Percentiles rank a stretch among this genome's conserved stretches.
These are phyloP conservation scores for Drosophila ohnishii DNA, from an alignment of 1,140 invertebrate species.

Conservation along the genomic window DNA sequence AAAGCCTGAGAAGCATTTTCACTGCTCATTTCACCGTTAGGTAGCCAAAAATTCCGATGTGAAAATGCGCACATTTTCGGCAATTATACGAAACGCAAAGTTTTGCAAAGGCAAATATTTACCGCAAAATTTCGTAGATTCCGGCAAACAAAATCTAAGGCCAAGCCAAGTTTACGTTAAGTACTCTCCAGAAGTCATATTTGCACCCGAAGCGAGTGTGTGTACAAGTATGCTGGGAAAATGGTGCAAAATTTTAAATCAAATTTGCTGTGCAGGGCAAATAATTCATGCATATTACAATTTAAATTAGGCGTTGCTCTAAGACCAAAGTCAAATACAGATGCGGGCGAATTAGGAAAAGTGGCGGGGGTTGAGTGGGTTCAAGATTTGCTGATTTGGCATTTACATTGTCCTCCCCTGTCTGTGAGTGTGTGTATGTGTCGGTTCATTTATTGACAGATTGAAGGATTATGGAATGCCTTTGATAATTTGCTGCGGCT, in stretches of 20 bases:
- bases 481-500: constrained; percentile 57
- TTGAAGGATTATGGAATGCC: constrained; percentile 78
- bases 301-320: constrained; percentile 71
- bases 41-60: constrained; percentile 41
- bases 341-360: constrained; percentile 21
- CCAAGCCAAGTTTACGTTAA: constrained; percentile 27
- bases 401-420: constrained; percentile 55
- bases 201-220: constrained; percentile 1
- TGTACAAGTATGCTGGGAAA: constrained; percentile 4
- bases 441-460: constrained; percentile 70
- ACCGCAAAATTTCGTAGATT: constrained; percentile 45
- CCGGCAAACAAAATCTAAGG: constrained; percentile 43
- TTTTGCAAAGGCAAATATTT: constrained; percentile 61
- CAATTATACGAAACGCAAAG: constrained; percentile 55
- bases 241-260: constrained; percentile 49
- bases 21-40: constrained; percentile 57
- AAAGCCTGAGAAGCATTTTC: constrained; percentile 18
- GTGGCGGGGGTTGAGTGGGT: constrained; percentile 16
- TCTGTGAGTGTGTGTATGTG: constrained; percentile 2
- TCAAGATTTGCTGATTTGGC: constrained; percentile 55
- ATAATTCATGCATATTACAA: constrained; percentile 58
- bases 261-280: constrained; percentile 67
- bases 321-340: constrained; percentile 68
- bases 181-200: constrained; percentile 28
- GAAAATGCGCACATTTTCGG: constrained; percentile 58